phyloP scores from a whole-genome alignment of 1,140 invertebrate species.

The Olivierus martensii region DNA sequence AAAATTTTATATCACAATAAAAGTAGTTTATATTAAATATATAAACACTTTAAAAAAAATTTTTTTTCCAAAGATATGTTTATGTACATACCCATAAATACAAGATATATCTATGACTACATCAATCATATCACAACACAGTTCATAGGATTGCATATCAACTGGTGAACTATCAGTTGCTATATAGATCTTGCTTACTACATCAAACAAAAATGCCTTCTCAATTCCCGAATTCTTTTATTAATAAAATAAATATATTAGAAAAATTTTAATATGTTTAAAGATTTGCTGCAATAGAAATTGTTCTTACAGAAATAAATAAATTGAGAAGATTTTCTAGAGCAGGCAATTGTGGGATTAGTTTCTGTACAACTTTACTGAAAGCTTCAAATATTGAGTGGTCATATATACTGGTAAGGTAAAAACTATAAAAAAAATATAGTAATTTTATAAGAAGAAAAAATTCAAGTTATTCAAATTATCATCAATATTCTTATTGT shows the following conservation, averaged over 20 bases:
- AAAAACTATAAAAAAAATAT: conserved; percentile 55
- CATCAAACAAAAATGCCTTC: conserved; percentile 97
- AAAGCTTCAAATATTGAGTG: conserved; percentile 99
- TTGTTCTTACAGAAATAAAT: conserved; percentile 76
- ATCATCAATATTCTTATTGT: too few relatives aligned
- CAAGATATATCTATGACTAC: conserved; percentile 97
- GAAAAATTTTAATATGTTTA: background rate
- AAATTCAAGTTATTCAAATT: too few relatives aligned
- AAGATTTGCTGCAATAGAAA: background rate
- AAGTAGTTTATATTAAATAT: too few relatives aligned
- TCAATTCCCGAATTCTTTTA: conserved; percentile 90
- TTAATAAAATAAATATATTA: background rate
- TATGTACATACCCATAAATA: conserved; percentile 82
- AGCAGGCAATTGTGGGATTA: conserved; percentile 92
- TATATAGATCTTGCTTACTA: conserved; percentile 98
- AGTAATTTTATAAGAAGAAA: too few relatives aligned
- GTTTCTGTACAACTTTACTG: conserved; percentile 98
- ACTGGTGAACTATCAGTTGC: conserved; percentile 97
- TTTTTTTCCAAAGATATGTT: background rate
- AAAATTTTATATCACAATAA: too few relatives aligned
- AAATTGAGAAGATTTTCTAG: conserved; percentile 98
- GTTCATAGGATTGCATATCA: conserved; percentile 99
- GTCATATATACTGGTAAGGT: conserved; percentile 98
- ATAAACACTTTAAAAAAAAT: too few relatives aligned
- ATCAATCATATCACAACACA: conserved; percentile 99